These are phyloP conservation scores for Chydorus sphaericus DNA, from an alignment of 2,888 invertebrate genomes.

Conservation along the genomic window DNA sequence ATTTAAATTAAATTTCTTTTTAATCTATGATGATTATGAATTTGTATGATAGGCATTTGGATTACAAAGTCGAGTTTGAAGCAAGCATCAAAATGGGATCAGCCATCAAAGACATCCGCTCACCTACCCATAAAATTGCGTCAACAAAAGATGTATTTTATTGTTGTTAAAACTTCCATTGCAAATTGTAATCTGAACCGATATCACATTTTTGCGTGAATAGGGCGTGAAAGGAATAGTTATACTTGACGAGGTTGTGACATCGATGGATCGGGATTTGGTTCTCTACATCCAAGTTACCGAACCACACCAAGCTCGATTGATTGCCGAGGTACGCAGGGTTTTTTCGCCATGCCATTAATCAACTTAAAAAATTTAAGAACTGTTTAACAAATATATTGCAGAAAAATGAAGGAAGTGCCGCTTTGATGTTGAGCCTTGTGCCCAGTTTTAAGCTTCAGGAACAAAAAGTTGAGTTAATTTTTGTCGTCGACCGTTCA, in stretches of 20 bases:
- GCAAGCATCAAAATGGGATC: neutral
- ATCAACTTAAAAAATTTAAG: neutral
- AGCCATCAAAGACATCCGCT: neutral
- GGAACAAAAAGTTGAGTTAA: conserved; percentile 22
- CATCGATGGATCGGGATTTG: neutral
- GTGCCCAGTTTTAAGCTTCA: conserved; percentile 29
- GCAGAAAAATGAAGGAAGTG: conserved; percentile 18
- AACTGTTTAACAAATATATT: neutral
- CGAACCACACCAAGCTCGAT: conserved; percentile 6
- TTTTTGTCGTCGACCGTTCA: conserved; percentile 29
- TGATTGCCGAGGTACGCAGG: neutral
- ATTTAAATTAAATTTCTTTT: neutral
- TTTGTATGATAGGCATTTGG: neutral
- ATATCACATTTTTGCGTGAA: too few species aligned
- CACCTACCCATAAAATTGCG: neutral
- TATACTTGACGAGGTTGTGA: neutral
- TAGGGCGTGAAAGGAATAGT: neutral
- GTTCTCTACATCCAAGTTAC: conserved; percentile 1
- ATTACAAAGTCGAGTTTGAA: neutral
- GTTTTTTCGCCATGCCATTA: neutral
- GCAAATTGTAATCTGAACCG: too few species aligned
- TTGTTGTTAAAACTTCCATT: too few species aligned
- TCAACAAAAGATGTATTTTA: neutral
- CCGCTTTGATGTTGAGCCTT: conserved; percentile 29
- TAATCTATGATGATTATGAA: neutral